Conservation (phyloP, 1,140 invertebrate genomes). For the Leucophenga varia region DNA sequence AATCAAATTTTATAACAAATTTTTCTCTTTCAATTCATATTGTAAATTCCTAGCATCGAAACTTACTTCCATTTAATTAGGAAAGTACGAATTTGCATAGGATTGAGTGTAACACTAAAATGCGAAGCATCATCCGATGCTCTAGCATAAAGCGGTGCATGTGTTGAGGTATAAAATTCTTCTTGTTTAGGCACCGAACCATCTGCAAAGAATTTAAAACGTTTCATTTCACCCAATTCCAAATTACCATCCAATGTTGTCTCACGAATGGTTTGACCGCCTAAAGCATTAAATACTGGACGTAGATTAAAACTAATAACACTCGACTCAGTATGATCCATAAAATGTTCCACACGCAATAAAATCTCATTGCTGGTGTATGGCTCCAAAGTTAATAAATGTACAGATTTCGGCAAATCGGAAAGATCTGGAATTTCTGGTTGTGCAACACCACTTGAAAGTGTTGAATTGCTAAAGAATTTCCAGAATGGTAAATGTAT, state of each 20-base stretch:
- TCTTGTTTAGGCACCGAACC: conserved; percentile 32
- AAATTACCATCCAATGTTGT: conserved; percentile 51
- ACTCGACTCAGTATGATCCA: conserved; percentile 64
- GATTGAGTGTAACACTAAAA: conserved; percentile 34
- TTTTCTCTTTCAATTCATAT: too few relatives aligned
- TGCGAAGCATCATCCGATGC: conserved; percentile 12
- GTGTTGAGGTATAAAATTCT: conserved; percentile 12
- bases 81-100: conserved; percentile 53
- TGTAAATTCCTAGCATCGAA: too few relatives aligned
- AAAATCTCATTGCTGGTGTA: conserved; percentile 72
- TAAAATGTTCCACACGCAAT: conserved; percentile 84
- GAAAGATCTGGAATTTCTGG: too few relatives aligned
- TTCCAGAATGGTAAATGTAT: conserved; percentile 44
- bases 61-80: too few relatives aligned
- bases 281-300: conserved; percentile 54
- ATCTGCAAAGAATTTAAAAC: conserved; percentile 49
- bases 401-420: conserved; percentile 73
- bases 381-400: conserved; percentile 85
- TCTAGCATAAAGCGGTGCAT: conserved; percentile 25
- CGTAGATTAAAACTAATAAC: conserved; percentile 62
- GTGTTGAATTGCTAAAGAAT: conserved; percentile 36
- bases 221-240: conserved; percentile 35
- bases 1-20: too few relatives aligned
- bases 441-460: conserved; percentile 49
- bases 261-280: conserved; percentile 35